Evolutionary conservation across 2,797 vertebrate genomes (phyloP).

Genomic region (Erithacus rubecula): DNA sequence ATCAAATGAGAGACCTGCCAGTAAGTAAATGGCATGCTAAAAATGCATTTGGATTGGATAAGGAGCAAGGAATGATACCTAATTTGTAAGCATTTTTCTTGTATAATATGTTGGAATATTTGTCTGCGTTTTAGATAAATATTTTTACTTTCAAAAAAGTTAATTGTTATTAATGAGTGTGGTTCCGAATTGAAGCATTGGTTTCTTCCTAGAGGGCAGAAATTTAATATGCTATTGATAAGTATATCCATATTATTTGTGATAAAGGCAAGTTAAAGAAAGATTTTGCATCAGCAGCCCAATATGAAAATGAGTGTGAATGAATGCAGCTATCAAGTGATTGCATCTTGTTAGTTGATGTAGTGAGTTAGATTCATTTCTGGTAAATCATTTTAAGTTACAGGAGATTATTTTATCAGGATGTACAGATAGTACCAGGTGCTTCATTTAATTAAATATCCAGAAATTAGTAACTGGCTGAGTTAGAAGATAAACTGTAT

Average conservation of each 20-base stretch:
- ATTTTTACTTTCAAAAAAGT: constrained; percentile 20
- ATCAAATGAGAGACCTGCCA: neutral
- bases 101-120: neutral
- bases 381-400: constrained; percentile 34
- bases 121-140: neutral
- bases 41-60: neutral
- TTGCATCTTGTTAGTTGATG: neutral
- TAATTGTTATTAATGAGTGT: neutral
- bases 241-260: constrained; percentile 11
- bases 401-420: constrained; percentile 12
- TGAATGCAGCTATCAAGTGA: neutral
- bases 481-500: neutral
- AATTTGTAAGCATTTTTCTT: neutral
- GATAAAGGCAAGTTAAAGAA: neutral
- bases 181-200: neutral
- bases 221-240: constrained; percentile 16
- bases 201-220: neutral
- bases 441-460: constrained; percentile 21
- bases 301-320: neutral
- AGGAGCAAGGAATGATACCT: neutral
- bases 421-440: constrained; percentile 22
- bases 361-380: neutral
- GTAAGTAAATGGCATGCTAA: neutral
- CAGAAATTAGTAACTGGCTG: constrained; percentile 6
- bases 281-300: neutral